Base-by-base conservation (phyloP, 2,888 invertebrate genomes). In the Cenopis cana region DNA sequence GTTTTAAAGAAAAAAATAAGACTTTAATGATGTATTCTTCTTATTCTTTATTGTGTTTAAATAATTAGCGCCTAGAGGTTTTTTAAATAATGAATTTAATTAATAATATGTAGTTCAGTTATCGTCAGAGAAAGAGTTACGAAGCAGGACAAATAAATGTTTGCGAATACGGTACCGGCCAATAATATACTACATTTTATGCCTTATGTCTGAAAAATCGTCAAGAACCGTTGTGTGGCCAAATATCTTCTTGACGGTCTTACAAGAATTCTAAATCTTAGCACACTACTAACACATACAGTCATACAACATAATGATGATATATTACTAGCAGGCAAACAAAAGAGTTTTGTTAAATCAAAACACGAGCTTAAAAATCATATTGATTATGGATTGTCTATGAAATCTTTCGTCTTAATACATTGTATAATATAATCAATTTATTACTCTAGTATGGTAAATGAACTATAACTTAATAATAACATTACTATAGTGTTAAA, bases 31-130 rank as follows among this genome's bases (percentile, higher is more conserved):
- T 20, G 29, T 17, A 49, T 61, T 50, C 14, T 62, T 14, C 10
- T 6, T 61, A 29, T 61, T 49, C 8, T 33, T 0, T 18, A 52
- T 52, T 52, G 24, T 54, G 52, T 18, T 20, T 14, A 49, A 61
- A 50, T 54, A 14, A 38, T 54, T 38, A 38, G 10, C 33, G 14
- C 9, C 29, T 18, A 46, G 46, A 18, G 50, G 50, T 2, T 17
- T 18, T 10, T 18, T 10, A 10, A 17, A 18, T 11, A 18, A 50
- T 50, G 50, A 50, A 50, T 18, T 50, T 11, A n/a, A 56, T 14
- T 62, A 18, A 1, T 24, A 61, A 17, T 9, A 61, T 33, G 36
- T 36, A 36, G 36, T 62, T 52, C 18, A 29, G n/a, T 62, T 50
- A 14, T 61, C 61, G 9, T 62, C 2, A 50, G 36, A 20, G 33